These are phyloP conservation scores for Harmothoe impar DNA, from an alignment of 2,888 invertebrate genomes.

Conservation along the genomic window DNA sequence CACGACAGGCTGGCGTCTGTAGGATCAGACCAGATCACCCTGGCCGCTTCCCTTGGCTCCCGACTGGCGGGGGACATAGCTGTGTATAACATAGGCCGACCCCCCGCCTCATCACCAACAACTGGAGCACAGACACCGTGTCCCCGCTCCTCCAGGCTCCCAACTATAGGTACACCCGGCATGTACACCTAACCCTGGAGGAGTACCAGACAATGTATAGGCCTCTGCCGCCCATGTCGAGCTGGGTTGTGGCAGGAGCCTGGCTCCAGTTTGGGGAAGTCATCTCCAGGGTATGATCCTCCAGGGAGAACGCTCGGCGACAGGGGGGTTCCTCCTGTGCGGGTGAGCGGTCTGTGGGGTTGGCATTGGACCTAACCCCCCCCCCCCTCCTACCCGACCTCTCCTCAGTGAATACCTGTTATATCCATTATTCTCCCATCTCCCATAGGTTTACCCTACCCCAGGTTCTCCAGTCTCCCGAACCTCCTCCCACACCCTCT, in stretches of 20 bases:
- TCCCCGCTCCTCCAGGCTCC: background rate
- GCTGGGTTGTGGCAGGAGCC: no score
- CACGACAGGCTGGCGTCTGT: slow-evolving; percentile 18
- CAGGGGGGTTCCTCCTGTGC: background rate
- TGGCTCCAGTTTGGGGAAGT: no score
- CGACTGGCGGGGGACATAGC: background rate
- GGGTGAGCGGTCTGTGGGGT: background rate
- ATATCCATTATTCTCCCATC: background rate
- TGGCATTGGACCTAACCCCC: background rate
- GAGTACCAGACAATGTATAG: background rate
- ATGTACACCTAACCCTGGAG: background rate
- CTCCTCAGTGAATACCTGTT: background rate
- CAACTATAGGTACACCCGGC: background rate
- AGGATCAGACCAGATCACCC: slow-evolving; percentile 28
- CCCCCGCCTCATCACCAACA: background rate
- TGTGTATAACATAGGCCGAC: background rate
- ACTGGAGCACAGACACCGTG: background rate
- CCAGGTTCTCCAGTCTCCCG: background rate
- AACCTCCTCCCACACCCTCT: background rate
- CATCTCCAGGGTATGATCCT: background rate
- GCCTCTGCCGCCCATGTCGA: background rate
- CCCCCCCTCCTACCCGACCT: background rate
- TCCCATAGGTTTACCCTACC: background rate
- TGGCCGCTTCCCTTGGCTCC: background rate
- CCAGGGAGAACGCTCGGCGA: background rate